Base-by-base conservation (phyloP, 92 coral and sea anemone species). In the Paramuricea clavata region DNA sequence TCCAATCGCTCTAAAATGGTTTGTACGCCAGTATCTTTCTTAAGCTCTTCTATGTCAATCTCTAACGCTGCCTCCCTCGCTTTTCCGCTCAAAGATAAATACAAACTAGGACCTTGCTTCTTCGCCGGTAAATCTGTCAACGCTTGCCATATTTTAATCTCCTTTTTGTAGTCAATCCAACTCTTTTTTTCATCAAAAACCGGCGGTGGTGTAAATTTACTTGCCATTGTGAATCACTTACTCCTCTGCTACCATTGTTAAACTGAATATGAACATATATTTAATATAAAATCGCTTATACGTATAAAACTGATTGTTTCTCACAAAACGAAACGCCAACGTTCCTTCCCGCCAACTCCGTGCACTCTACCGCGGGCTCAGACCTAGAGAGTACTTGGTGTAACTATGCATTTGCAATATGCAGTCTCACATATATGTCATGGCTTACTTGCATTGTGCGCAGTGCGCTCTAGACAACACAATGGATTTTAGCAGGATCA, bases 21-120 rank as follows among this genome's bases (percentile, higher is more conserved):
- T 67, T 41, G 77, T 25, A 82, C 62, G 21, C 65, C 57, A 15
- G 62, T 68, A 25, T 82, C 86, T 41, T 68, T 82, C 64, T 65
- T 65, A 0, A 41, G 16, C 13, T 82, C 86, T n/a, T 82, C 67
- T 28, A 82, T 12, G 47, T 82, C 86, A 22, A 82, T 30, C 67
- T 82, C 86, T 41, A 82, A 74, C 33, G 78, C 86, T 34, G 64
- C 86, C 61, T 65, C 86, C 52, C 61, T 83, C 0, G 87, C 80
- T 49, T 83, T 73, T 33, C 79, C 79, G 31, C 34, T 39, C 30
- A 73, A 27, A 1, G 52, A 73, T 10, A 73, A 32, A 73, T 73
- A 73, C 47, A 73, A 35, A 73, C 79, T 73, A 2, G 31, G 79
- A 30, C 52, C 79, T 73, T 73, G 59, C 47, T 73, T 73, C 59